A percentile compares a stretch with the other conserved stretches of the same genome.
These are phyloP conservation scores for Vanacampus margaritifer DNA, from an alignment of 2,113 vertebrate genomes.

Conservation along the genomic window DNA sequence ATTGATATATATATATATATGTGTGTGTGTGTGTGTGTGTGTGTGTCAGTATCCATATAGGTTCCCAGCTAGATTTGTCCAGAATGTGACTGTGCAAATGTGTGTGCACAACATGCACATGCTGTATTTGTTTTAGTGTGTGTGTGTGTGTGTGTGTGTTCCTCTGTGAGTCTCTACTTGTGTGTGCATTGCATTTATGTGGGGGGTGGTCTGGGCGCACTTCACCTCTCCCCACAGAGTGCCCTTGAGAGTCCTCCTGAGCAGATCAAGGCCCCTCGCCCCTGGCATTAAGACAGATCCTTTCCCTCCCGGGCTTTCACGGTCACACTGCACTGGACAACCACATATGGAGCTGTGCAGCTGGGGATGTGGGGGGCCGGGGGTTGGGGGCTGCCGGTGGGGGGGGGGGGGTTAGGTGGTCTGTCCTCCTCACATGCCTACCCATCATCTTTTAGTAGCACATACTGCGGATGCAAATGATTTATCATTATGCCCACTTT, in stretches of 20 bases:
- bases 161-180: constrained; percentile 5
- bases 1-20: constrained; percentile 31
- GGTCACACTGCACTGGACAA: constrained; percentile 54
- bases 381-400: too few species aligned
- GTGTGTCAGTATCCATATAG: constrained; percentile 7
- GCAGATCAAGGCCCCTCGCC: constrained; percentile 56
- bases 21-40: too few species aligned
- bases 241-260: constrained; percentile 63
- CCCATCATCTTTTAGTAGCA: constrained; percentile 10
- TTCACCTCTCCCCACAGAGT: constrained; percentile 23
- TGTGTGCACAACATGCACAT: not conserved
- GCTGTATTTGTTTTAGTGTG: not conserved
- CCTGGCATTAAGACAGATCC: constrained; percentile 50
- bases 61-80: constrained; percentile 1
- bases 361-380: not conserved
- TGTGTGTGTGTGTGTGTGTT: constrained; percentile 5
- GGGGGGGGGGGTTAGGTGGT: not conserved
- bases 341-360: constrained; percentile 47
- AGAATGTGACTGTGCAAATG: constrained; percentile 2
- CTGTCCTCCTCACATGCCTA: constrained; percentile 3
- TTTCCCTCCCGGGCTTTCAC: constrained; percentile 45
- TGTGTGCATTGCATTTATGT: constrained; percentile 13
- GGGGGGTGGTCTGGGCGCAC: not conserved
- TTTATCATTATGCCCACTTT: not conserved
- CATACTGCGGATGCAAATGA: not conserved